Evolutionary conservation across 2,113 vertebrate genomes (phyloP), one percentile per base, ranked within the genome.

Genomic region (Cacatua alba): DNA sequence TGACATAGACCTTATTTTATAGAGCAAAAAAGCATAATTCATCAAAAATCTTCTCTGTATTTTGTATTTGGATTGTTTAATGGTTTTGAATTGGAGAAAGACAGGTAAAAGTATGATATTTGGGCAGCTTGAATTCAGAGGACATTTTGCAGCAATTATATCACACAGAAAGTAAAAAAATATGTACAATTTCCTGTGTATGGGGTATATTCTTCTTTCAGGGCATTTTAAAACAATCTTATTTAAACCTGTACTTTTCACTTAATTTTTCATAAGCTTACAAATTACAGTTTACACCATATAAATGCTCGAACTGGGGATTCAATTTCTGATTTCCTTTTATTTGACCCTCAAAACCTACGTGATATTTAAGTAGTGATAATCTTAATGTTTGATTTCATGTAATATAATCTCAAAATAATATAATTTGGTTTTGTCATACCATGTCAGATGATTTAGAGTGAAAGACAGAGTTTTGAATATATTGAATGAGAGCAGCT

Each of bases 361-460:
- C 78, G 53, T 65, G 63, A 62, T 95, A 53, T 44, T 94, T 52
- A 95, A 97, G 84, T 76, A 88, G 96, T 71, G 9, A 95, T 88
- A 68, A 83, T 86, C 53, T 55, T 82, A 62, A 39, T 24, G 57
- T 76, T 97, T 96, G 82, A 95, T 97, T 95, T 96, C 3, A 41
- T 87, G 76, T 82, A 86, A 80, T 90, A 89, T 48, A 31, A 28
- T 72, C 39, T 85, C 62, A 94, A 86, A 97, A 92, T 85, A 87
- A 93, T 55, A 82, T 67, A 72, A 41, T 6, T 82, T 71, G 53
- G 39, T 8, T 52, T 14, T 12, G 26, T 65, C 53, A 79, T n/a
- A 17, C 5, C 12, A 3, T 13, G 24, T 41, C 11, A 89, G 17
- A 89, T 91, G 91, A 97, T 97, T 96, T 88, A 97, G 53, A 83